A percentile compares a stretch with the other conserved stretches of the same genome.
phyloP scores from a whole-genome alignment of 2,113 vertebrate species.

The Varanus komodoensis region DNA sequence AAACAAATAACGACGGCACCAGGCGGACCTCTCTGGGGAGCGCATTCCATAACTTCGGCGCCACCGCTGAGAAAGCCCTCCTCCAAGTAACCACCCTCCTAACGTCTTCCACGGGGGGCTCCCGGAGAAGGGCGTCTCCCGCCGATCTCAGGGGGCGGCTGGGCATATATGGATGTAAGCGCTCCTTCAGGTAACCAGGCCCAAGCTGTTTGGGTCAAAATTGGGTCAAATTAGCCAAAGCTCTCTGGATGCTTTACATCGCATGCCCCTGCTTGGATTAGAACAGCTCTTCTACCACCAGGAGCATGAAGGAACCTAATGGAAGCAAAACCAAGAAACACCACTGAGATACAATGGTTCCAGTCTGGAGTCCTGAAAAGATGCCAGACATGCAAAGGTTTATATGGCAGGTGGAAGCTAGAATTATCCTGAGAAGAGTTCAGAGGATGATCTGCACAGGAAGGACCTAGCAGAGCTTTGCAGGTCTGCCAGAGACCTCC shows the following conservation, averaged over 20 bases:
- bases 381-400: background rate
- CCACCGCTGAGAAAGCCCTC: too few species aligned
- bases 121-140: too few species aligned
- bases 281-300: background rate
- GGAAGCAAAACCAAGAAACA: background rate
- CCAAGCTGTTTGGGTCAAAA: too few species aligned
- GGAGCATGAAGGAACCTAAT: background rate
- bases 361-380: background rate
- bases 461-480: background rate
- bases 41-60: too few species aligned
- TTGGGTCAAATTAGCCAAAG: too few species aligned
- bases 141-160: too few species aligned
- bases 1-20: too few species aligned
- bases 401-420: background rate
- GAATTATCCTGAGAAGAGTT: background rate
- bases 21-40: too few species aligned
- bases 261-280: background rate
- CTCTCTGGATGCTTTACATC: background rate
- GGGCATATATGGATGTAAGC: too few species aligned
- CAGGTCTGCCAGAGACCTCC: background rate
- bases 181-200: too few species aligned
- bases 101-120: too few species aligned
- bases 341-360: background rate
- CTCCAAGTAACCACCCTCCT: too few species aligned
- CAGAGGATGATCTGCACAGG: background rate